Evolutionary conservation across 1,140 invertebrate genomes (phyloP), one percentile per base, ranked within the genome.

Genomic region (Planococcus citri): DNA sequence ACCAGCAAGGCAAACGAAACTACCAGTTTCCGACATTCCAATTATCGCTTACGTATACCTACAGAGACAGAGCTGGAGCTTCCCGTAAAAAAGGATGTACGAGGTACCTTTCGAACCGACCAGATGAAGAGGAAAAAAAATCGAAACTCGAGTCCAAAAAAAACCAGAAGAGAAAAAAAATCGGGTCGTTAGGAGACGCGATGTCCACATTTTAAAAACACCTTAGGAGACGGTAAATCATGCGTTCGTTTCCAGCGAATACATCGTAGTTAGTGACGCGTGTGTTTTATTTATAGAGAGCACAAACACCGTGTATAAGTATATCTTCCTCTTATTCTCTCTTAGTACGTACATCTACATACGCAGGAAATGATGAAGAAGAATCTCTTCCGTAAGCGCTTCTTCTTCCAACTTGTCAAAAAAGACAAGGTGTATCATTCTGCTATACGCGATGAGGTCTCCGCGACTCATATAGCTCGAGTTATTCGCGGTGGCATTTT

Each of bases 231-330:
- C 17, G 21, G 60, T 64, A 64, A 64, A 64, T 64, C 60, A 64
- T 64, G 22, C 60, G 60, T 64, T 64, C 60, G 25, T 64, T 64
- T 64, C 60, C 60, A 64, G 60, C 60, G 25, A 64, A 64, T 64
- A 64, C 22, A 25, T 10, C n/a, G n/a, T n/a, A n/a, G n/a, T 64
- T 27, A 64, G 60, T 64, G 10, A 64, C 60, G 60, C 60, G 60
- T 64, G 25, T 21, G 25, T 64, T 64, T 64, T 64, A 64, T 64
- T 64, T 64, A 64, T 64, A 64, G 51, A 33, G 41, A 9, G n/a
- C 17, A 51, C 12, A 9, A 17, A 51, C 12, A 51, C 41, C 41
- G 41, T 9, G 41, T 51, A 51, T n/a, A n/a, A n/a, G n/a, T n/a
- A n/a, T n/a, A n/a, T n/a, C n/a, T n/a, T n/a, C n/a, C n/a, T n/a